These are phyloP conservation scores for Nansenia antarctica DNA, from an alignment of 2,113 vertebrate genomes.

Conservation along the genomic window DNA sequence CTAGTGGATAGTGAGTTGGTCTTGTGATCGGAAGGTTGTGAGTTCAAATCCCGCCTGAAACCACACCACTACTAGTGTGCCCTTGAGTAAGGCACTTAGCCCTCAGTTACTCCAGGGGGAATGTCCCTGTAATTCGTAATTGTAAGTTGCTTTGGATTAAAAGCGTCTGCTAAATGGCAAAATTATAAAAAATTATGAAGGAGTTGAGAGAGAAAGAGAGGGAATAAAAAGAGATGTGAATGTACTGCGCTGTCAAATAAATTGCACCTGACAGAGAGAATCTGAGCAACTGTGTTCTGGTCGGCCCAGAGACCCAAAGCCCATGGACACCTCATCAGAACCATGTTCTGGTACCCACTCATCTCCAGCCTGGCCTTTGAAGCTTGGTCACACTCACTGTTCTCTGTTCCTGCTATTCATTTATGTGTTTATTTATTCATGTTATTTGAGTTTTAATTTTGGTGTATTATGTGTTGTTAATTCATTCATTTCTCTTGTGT, in stretches of 20 bases:
- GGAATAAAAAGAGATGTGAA: neutral
- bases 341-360: constrained; percentile 57
- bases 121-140: too few species aligned
- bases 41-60: too few species aligned
- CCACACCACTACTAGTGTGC: too few species aligned
- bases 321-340: constrained; percentile 28
- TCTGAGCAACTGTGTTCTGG: neutral
- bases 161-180: too few species aligned
- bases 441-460: neutral
- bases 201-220: neutral
- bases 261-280: neutral
- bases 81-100: too few species aligned
- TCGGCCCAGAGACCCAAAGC: constrained; percentile 34
- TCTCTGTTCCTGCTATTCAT: constrained; percentile 31
- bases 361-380: constrained; percentile 34
- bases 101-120: too few species aligned
- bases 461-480: neutral
- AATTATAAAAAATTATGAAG: too few species aligned
- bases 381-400: constrained; percentile 19
- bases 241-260: too few species aligned
- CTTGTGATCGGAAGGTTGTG: too few species aligned
- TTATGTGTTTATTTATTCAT: constrained; percentile 29
- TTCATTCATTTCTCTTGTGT: constrained; percentile 2
- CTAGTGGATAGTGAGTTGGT: too few species aligned
- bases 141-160: too few species aligned